Evolutionary conservation across 2,888 invertebrate genomes (phyloP).

Genomic region (Rhaphigaster nebulosa): DNA sequence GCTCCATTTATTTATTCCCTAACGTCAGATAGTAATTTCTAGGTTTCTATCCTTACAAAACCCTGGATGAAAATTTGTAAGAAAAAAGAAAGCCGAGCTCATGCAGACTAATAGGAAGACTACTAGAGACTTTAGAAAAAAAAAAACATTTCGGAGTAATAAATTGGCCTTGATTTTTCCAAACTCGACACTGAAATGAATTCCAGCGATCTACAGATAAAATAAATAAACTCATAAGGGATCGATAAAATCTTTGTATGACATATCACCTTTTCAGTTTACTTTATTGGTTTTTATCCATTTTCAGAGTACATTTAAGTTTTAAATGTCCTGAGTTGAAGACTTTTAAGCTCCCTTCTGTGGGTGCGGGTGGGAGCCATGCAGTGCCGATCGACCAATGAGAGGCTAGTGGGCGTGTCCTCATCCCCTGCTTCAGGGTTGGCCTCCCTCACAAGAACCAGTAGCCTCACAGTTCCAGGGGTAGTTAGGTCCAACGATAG

Average conservation of each 20-base stretch:
- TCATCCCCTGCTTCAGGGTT: conserved; percentile 12
- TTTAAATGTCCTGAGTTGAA: background rate
- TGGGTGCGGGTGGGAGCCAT: conserved; percentile 5
- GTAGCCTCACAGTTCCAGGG: background rate
- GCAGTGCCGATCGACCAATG: background rate
- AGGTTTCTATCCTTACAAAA: too few relatives aligned
- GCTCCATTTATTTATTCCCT: too few relatives aligned
- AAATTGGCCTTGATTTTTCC: too few relatives aligned
- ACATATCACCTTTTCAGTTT: background rate
- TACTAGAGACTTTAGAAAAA: too few relatives aligned
- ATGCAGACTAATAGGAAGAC: too few relatives aligned
- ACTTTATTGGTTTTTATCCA: background rate
- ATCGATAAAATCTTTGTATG: background rate
- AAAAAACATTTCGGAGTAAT: too few relatives aligned
- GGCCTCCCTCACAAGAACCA: background rate
- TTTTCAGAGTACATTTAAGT: background rate
- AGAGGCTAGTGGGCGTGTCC: background rate
- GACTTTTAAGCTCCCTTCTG: background rate
- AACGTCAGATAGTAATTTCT: too few relatives aligned
- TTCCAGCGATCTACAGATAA: too few relatives aligned
- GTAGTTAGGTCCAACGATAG: background rate
- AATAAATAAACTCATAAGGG: background rate
- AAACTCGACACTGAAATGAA: too few relatives aligned
- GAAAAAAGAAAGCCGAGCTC: too few relatives aligned
- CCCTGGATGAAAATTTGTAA: too few relatives aligned